Percentiles rank a stretch among this genome's conserved stretches.
These are phyloP conservation scores for Sinocyclocheilus grahami DNA, from an alignment of 2,113 vertebrate genomes.

Conservation along the genomic window DNA sequence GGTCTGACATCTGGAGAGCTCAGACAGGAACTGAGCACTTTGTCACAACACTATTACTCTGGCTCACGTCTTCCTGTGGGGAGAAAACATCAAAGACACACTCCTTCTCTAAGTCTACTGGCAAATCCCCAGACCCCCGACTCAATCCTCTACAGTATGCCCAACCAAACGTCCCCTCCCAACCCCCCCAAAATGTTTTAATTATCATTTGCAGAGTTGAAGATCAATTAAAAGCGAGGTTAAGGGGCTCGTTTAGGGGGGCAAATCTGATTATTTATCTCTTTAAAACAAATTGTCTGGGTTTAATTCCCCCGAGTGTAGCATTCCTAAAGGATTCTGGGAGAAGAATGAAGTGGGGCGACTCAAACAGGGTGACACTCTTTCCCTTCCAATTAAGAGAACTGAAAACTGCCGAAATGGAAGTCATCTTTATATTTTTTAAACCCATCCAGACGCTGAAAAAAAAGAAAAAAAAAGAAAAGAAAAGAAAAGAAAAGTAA, in stretches of 20 bases:
- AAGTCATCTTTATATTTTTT: not conserved
- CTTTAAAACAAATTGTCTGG: conserved; percentile 87
- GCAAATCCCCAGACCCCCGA: conserved; percentile 51
- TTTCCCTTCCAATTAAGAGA: conserved; percentile 33
- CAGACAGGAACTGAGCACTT: conserved; percentile 54
- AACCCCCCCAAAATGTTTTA: conserved; percentile 91
- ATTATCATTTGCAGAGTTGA: conserved; percentile 92
- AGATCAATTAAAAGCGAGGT: conserved; percentile 92
- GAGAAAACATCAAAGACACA: conserved; percentile 47
- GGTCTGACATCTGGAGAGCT: conserved; percentile 57
- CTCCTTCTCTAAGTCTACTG: conserved; percentile 18
- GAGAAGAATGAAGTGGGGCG: conserved; percentile 71
- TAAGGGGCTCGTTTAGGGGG: conserved; percentile 84
- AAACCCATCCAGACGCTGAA: not conserved
- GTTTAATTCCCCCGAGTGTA: conserved; percentile 86
- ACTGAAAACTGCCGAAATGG: not conserved
- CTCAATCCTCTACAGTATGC: conserved; percentile 65
- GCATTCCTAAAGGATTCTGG: conserved; percentile 76
- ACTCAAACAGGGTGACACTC: conserved; percentile 61
- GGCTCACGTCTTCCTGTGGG: not conserved
- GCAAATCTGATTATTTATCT: conserved; percentile 97
- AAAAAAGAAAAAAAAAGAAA: not conserved
- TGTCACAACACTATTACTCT: conserved; percentile 58
- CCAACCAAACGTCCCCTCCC: conserved; percentile 61
- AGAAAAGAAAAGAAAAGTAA: too few relatives aligned